Evolutionary conservation across 1,140 invertebrate genomes (phyloP), one percentile per base, ranked within the genome.

Genomic region (Heliconius congener): DNA sequence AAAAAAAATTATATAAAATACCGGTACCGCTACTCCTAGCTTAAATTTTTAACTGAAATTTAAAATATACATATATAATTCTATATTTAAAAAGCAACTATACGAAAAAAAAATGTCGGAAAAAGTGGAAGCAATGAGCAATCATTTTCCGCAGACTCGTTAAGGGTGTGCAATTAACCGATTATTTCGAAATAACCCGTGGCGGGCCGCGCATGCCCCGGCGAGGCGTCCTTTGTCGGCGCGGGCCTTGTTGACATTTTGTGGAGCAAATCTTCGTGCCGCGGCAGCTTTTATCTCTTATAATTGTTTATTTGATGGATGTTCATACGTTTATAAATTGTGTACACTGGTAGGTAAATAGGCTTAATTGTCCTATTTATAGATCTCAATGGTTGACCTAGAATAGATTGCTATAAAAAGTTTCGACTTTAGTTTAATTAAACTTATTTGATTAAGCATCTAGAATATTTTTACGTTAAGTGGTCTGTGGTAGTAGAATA

Each of bases 231-330:
- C 90, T 93, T 93, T 93, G 91, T 93, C 90, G 91, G 91, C 85
- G 77, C 76, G 42, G 85, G 81, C 76, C 88, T 87, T 86, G 91
- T 87, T 94, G 91, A 94, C 93, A 92, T 94, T 92, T 94, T 92
- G 91, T 90, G 86, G 87, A 83, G 91, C 91, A 93, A 93, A 92
- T 89, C 91, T 88, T 90, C 91, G 90, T 93, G 88, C 93, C 89
- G 91, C 93, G 93, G 93, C 82, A 60, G 80, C 88, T 94, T 94
- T 94, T 90, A 94, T 85, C 83, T 85, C 84, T 80, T 86, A 86
- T 89, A 87, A 92, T 89, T 88, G 87, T 90, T 92, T 87, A 84
- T 92, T 94, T 94, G 90, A 93, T 91, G 89, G 83, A 90, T 85
- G 84, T 80, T 87, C 77, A 82, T 82, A 79, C 71, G 73, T 84